Evolutionary conservation across 64 coral and sea anemone genomes (phyloP).

Genomic region (Cladopsammia gracilis): DNA sequence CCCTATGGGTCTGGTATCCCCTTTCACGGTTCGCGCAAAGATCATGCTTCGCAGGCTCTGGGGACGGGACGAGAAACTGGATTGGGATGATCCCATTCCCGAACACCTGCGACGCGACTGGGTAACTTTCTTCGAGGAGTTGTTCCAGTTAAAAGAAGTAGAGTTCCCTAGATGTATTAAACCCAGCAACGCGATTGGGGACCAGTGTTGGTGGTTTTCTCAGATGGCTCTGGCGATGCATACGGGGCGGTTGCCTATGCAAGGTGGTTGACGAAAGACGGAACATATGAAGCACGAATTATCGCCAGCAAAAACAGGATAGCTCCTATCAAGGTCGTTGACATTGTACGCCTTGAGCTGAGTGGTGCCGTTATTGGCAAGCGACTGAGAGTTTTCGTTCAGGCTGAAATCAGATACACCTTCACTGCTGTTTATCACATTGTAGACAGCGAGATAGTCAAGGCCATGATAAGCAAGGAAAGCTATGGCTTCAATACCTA

Average conservation of each 20-base stretch:
- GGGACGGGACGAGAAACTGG: background rate
- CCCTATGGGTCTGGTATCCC: conserved; percentile 4
- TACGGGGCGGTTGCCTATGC: background rate
- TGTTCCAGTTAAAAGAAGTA: conserved; percentile 1
- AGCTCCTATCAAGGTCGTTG: conserved; percentile 1
- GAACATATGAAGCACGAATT: background rate
- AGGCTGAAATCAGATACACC: conserved; percentile 5
- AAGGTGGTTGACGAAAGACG: background rate
- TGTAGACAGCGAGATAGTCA: conserved; percentile 43
- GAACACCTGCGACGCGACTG: background rate
- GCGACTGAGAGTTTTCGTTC: conserved; percentile 24
- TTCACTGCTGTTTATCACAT: conserved; percentile 7
- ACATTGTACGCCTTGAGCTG: conserved; percentile 40
- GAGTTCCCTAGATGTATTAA: conserved; percentile 27
- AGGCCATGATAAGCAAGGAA: conserved; percentile 41
- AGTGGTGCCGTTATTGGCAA: conserved; percentile 33
- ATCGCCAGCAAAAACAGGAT: background rate
- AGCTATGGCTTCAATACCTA: conserved; percentile 18
- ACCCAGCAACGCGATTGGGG: background rate
- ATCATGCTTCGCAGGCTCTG: conserved; percentile 17
- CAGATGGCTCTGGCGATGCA: background rate
- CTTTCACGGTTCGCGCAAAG: background rate
- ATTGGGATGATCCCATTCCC: conserved; percentile 12
- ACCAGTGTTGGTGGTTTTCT: conserved; percentile 2
- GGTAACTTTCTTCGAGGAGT: conserved; percentile 1